Conservation (phyloP, 2,797 vertebrate species). For the Catharus ustulatus region DNA sequence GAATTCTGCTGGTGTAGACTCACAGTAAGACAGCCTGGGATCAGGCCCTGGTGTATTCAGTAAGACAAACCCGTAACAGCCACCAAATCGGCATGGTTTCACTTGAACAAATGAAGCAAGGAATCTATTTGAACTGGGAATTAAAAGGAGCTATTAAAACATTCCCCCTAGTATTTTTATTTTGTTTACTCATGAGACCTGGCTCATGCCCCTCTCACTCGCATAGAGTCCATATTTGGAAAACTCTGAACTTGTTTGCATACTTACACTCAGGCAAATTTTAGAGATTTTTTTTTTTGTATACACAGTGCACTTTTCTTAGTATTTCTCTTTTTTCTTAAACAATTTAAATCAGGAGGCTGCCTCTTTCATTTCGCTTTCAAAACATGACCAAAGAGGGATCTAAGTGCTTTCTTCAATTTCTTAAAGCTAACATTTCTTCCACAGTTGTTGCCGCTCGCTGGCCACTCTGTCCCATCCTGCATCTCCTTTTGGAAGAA, state of each 20-base stretch:
- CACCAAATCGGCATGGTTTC: not conserved
- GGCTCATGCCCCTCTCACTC: slow-evolving; percentile 51
- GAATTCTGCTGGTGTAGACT: not conserved
- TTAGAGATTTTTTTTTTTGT: not conserved
- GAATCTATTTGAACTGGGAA: slow-evolving; percentile 63
- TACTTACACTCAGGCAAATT: slow-evolving; percentile 65
- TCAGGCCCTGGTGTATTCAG: not conserved
- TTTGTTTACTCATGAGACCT: slow-evolving; percentile 74
- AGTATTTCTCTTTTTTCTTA: slow-evolving; percentile 48
- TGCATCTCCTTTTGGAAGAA: not conserved
- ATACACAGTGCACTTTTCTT: slow-evolving; percentile 13
- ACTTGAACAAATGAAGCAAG: slow-evolving; percentile 31
- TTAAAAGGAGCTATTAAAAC: slow-evolving; percentile 72
- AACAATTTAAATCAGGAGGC: slow-evolving; percentile 59
- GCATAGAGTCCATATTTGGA: slow-evolving; percentile 74
- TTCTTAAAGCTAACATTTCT: slow-evolving; percentile 27
- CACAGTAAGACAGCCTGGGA: not conserved
- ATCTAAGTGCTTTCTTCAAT: slow-evolving; percentile 27
- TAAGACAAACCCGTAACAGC: not conserved
- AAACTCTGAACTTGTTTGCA: slow-evolving; percentile 60
- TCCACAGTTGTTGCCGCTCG: not conserved
- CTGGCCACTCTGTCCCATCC: not conserved
- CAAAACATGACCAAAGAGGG: slow-evolving; percentile 66
- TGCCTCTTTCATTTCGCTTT: not conserved
- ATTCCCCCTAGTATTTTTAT: slow-evolving; percentile 69